These are phyloP conservation scores for Lutra lutra DNA, from an alignment of 2,797 vertebrate genomes.

Conservation along the genomic window DNA sequence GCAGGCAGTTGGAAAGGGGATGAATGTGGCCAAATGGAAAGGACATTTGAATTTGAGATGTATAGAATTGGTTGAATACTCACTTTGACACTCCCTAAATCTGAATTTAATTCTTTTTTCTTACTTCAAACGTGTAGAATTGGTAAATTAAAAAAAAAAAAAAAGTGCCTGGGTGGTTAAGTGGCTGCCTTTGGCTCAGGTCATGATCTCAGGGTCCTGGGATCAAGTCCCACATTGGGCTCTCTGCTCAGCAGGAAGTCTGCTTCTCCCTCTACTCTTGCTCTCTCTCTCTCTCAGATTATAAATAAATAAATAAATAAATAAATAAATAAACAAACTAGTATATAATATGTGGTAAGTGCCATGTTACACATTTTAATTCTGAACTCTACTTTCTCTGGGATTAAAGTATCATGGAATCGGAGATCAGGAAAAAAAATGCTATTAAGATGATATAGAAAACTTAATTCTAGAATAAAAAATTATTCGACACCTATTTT, in stretches of 20 bases:
- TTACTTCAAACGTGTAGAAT: background rate
- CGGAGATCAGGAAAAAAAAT: background rate
- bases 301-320: background rate
- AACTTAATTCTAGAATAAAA: background rate
- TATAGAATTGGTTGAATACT: background rate
- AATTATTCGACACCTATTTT: background rate
- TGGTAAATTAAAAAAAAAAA: background rate
- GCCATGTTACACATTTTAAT: background rate
- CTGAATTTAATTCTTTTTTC: background rate
- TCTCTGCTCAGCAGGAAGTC: too few species aligned
- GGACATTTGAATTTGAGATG: background rate
- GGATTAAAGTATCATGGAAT: background rate
- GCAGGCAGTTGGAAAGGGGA: background rate
- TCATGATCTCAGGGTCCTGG: too few species aligned
- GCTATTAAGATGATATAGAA: background rate
- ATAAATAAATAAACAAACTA: background rate
- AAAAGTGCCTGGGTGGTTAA: too few species aligned
- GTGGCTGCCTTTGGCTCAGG: too few species aligned
- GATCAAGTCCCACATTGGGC: too few species aligned
- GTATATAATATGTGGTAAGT: background rate
- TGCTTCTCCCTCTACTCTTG: too few species aligned
- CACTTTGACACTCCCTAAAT: background rate
- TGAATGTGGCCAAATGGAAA: background rate
- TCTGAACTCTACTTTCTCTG: background rate
- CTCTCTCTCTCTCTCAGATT: too few species aligned